phyloP scores from a whole-genome alignment of 2,113 vertebrate species.

The Fregata magnificens region DNA sequence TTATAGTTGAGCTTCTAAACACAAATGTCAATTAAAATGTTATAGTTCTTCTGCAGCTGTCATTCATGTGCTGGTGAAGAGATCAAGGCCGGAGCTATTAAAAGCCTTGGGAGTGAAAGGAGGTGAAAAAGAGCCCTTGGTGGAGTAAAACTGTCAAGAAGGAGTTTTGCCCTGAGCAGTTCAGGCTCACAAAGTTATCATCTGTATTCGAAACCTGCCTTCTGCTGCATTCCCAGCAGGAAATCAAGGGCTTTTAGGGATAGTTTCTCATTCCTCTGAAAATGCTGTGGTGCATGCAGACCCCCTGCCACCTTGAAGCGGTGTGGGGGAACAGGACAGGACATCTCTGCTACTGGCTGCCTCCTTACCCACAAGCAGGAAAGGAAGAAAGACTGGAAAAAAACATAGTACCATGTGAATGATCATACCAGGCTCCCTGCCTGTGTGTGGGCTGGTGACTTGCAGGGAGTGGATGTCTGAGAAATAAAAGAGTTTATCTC shows the following conservation, averaged over 20 bases:
- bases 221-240: not conserved
- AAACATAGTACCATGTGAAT: not conserved
- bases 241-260: not conserved
- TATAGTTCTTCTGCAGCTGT: conserved; percentile 40
- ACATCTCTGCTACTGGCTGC: not conserved
- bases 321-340: not conserved
- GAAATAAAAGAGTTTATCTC: not conserved
- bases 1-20: conserved; percentile 36
- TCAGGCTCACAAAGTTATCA: not conserved
- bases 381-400: not conserved
- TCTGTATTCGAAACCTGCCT: not conserved
- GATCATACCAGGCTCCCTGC: not conserved
- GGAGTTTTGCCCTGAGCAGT: not conserved
- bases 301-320: not conserved
- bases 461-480: not conserved
- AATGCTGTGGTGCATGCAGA: not conserved
- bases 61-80: conserved; percentile 12
- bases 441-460: not conserved
- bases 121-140: not conserved
- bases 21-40: conserved; percentile 51
- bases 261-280: not conserved
- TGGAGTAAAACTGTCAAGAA: not conserved
- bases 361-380: not conserved
- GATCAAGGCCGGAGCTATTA: conserved; percentile 16
- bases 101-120: not conserved